Conservation (phyloP, 2,113 vertebrate species). For the Urocolius indicus region DNA sequence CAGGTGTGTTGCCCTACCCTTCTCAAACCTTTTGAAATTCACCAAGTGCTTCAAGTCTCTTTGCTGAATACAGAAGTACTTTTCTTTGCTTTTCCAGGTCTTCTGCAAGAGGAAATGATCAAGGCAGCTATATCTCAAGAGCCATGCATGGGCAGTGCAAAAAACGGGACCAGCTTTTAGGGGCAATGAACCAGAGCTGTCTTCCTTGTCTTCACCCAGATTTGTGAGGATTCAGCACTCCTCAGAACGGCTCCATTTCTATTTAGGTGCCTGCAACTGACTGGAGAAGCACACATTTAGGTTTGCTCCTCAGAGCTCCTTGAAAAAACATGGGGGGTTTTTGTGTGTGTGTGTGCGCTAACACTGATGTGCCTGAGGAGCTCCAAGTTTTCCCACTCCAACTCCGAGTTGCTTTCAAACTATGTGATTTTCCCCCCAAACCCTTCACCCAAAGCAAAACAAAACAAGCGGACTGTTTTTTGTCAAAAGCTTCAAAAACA, state of each 20-base stretch:
- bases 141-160: neutral
- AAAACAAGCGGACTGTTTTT: conserved; percentile 59
- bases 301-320: conserved; percentile 2
- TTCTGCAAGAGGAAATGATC: neutral
- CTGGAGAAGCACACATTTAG: neutral
- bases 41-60: neutral
- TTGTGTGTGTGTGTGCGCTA: neutral
- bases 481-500: conserved; percentile 44
- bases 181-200: neutral
- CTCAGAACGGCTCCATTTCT: neutral
- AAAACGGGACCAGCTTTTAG: neutral
- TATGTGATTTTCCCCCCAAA: conserved; percentile 9
- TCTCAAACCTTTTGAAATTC: neutral
- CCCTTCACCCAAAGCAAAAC: conserved; percentile 38
- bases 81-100: neutral
- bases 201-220: neutral
- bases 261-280: neutral
- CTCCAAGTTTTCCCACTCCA: conserved; percentile 11
- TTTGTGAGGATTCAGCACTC: neutral
- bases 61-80: neutral
- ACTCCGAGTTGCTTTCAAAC: conserved; percentile 14
- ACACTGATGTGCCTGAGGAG: neutral
- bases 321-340: neutral
- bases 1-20: neutral
- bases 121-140: neutral